phyloP scores from a whole-genome alignment of 2,797 vertebrate genomes.

The Morelia viridis region DNA sequence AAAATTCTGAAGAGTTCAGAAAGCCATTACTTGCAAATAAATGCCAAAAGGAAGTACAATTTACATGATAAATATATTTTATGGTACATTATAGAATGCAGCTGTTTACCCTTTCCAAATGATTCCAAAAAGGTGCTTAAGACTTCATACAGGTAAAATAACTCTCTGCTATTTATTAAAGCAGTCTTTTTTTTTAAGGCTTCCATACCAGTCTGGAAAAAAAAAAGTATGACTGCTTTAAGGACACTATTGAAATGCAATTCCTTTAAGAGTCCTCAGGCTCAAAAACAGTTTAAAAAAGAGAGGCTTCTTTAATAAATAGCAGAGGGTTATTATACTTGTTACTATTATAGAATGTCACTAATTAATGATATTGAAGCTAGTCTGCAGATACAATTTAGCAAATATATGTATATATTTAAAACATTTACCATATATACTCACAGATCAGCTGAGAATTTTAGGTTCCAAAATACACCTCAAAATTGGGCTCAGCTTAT shows the following conservation, averaged over 20 bases:
- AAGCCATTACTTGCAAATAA: not conserved
- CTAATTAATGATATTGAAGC: not conserved
- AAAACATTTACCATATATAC: too few species aligned
- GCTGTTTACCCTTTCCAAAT: not conserved
- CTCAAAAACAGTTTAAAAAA: not conserved
- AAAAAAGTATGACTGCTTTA: not conserved
- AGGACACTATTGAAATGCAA: not conserved
- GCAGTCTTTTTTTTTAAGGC: not conserved
- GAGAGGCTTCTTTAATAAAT: not conserved
- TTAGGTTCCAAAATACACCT: too few species aligned
- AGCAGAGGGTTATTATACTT: not conserved
- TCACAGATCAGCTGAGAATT: not conserved
- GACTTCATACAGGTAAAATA: not conserved
- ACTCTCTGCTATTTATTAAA: not conserved
- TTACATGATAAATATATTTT: not conserved
- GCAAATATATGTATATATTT: not conserved
- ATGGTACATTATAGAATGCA: not conserved
- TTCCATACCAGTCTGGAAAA: too few species aligned
- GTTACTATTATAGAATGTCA: not conserved
- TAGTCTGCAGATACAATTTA: slow-evolving; percentile 8
- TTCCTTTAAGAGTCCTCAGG: not conserved
- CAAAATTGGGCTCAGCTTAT: too few species aligned
- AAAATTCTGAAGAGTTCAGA: not conserved
- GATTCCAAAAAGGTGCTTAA: not conserved
- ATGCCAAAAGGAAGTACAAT: slow-evolving; percentile 51